phyloP scores from a whole-genome alignment of 2,888 invertebrate genomes.

The Ennomos quercinarius region DNA sequence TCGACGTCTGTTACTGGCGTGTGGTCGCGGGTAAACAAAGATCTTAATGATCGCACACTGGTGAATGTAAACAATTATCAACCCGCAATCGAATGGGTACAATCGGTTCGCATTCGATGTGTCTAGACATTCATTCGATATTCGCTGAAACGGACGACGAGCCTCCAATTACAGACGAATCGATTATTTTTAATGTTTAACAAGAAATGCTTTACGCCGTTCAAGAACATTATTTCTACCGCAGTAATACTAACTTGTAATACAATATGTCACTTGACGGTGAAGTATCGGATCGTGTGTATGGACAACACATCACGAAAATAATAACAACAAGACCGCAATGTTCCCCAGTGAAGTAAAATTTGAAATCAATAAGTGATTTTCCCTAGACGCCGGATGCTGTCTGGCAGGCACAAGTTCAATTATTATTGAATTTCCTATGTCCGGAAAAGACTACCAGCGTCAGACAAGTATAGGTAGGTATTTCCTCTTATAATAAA shows the following conservation, averaged over 20 bases:
- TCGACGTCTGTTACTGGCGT: constrained; percentile 73
- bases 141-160: constrained; percentile 59
- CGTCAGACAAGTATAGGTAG: constrained; percentile 30
- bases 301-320: constrained; percentile 14
- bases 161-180: constrained; percentile 60
- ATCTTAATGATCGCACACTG: constrained; percentile 75
- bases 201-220: constrained; percentile 27
- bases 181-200: constrained; percentile 36
- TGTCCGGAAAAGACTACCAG: constrained; percentile 49
- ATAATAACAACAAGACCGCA: constrained; percentile 15
- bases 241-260: neutral
- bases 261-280: neutral
- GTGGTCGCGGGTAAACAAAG: constrained; percentile 81
- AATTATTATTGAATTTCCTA: constrained; percentile 81
- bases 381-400: constrained; percentile 76
- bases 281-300: neutral
- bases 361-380: constrained; percentile 73
- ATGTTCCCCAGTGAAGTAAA: constrained; percentile 43
- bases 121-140: constrained; percentile 54
- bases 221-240: neutral
- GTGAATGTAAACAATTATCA: constrained; percentile 78
- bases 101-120: constrained; percentile 72
- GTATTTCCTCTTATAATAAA: constrained; percentile 47
- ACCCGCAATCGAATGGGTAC: constrained; percentile 57
- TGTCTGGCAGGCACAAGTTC: constrained; percentile 72